Conservation (phyloP, 2,113 vertebrate genomes). For the Lasiurus cinereus region DNA sequence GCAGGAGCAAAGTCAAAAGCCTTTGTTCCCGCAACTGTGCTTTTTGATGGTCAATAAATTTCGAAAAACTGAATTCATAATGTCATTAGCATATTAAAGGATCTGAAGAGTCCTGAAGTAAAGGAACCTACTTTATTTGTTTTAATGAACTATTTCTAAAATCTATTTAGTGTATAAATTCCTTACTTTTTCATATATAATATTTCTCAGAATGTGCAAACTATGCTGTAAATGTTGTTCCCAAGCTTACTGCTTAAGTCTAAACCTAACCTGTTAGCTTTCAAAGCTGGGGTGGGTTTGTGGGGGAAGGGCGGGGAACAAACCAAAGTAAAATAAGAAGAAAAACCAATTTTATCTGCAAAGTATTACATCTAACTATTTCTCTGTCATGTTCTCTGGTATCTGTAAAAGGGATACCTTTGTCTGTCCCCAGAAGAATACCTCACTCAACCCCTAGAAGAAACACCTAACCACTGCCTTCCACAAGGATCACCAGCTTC, state of each 20-base stretch:
- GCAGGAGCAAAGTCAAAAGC: neutral
- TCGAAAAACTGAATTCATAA: neutral
- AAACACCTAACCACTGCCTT: neutral
- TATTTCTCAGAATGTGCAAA: neutral
- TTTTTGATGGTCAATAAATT: neutral
- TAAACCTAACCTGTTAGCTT: neutral
- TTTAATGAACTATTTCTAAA: slow-evolving; percentile 49
- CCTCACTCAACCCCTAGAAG: neutral
- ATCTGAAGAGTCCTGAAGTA: neutral
- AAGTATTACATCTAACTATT: neutral
- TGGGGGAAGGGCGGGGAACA: neutral
- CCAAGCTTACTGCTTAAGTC: neutral
- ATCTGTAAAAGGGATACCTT: neutral
- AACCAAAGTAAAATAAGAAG: neutral
- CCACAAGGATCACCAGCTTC: neutral
- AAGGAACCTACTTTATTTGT: neutral
- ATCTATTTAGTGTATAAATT: neutral
- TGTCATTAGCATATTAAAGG: neutral
- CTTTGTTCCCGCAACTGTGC: neutral
- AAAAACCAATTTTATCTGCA: slow-evolving; percentile 10
- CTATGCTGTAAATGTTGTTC: neutral
- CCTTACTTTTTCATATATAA: neutral
- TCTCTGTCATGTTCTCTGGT: neutral
- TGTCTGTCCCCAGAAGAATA: neutral
- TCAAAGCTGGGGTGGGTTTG: neutral